These are phyloP conservation scores for Caretta caretta DNA, from an alignment of 2,113 vertebrate species.

Conservation along the genomic window DNA sequence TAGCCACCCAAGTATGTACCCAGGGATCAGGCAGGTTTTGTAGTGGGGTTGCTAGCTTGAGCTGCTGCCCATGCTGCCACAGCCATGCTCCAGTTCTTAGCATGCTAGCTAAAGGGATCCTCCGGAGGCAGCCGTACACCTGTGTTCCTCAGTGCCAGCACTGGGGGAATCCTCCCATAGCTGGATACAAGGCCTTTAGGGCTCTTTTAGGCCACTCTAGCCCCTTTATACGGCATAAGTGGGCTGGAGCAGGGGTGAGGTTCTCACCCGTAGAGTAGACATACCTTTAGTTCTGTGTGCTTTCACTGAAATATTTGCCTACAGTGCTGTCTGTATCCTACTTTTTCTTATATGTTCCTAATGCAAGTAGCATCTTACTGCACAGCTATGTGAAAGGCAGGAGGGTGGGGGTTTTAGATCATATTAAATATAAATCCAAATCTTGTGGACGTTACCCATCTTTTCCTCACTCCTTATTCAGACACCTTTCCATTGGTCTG, in stretches of 20 bases:
- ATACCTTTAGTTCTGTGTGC: fast-evolving
- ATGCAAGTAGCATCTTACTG: not conserved
- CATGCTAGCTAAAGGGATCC: not conserved
- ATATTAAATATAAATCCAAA: not conserved
- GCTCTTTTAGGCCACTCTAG: not conserved
- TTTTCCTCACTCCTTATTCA: not conserved
- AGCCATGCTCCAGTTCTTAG: not conserved
- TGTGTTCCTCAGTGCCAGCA: not conserved
- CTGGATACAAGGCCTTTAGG: not conserved
- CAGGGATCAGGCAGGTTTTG: not conserved
- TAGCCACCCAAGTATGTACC: not conserved
- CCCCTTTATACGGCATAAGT: not conserved
- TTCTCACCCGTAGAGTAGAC: too few species aligned
- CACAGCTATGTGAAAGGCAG: not conserved
- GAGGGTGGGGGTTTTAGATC: not conserved
- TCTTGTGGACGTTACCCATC: not conserved
- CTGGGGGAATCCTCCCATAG: not conserved
- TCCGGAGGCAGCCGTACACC: not conserved
- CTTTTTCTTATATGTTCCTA: fast-evolving
- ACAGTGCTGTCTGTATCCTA: not conserved
- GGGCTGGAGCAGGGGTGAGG: not conserved
- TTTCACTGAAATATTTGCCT: not conserved
- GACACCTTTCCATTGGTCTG: not conserved
- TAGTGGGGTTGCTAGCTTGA: not conserved
- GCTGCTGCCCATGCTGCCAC: not conserved